Percentiles rank a stretch among this genome's conserved stretches.
Evolutionary conservation across 2,797 vertebrate genomes (phyloP).

Genomic region (Trachurus trachurus): DNA sequence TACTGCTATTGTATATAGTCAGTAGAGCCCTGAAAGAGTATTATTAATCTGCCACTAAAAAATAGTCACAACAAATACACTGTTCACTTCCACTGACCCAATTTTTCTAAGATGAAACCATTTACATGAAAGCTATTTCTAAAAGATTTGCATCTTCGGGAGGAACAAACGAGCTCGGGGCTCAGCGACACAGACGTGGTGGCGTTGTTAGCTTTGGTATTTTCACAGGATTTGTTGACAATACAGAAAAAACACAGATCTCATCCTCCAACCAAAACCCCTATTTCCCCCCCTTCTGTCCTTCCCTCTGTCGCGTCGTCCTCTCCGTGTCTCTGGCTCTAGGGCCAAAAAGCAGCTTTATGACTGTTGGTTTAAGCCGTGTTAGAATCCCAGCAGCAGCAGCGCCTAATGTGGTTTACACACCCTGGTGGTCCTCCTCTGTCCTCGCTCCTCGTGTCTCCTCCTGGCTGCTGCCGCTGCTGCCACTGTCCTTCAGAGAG

Average conservation of each 20-base stretch:
- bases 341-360: slow-evolving; percentile 39
- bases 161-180: background rate
- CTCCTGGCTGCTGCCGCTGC: background rate
- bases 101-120: too few relatives aligned
- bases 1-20: background rate
- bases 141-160: background rate
- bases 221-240: slow-evolving; percentile 11
- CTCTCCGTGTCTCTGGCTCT: background rate
- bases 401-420: slow-evolving; percentile 45
- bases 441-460: slow-evolving; percentile 13
- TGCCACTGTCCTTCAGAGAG: slow-evolving; percentile 48
- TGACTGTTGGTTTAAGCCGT: slow-evolving; percentile 41
- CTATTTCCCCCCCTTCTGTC: slow-evolving; percentile 12
- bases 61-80: background rate
- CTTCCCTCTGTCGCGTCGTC: slow-evolving; percentile 1
- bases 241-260: background rate
- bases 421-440: slow-evolving; percentile 43
- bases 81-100: background rate
- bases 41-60: background rate
- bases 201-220: background rate
- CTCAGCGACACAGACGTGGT: background rate
- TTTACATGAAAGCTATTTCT: background rate
- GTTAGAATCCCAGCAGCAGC: slow-evolving; percentile 40
- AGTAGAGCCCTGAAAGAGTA: background rate
- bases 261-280: background rate